These are phyloP conservation scores for Typhlichthys eigenmanni DNA, from an alignment of 2,797 vertebrate species.

Conservation along the genomic window DNA sequence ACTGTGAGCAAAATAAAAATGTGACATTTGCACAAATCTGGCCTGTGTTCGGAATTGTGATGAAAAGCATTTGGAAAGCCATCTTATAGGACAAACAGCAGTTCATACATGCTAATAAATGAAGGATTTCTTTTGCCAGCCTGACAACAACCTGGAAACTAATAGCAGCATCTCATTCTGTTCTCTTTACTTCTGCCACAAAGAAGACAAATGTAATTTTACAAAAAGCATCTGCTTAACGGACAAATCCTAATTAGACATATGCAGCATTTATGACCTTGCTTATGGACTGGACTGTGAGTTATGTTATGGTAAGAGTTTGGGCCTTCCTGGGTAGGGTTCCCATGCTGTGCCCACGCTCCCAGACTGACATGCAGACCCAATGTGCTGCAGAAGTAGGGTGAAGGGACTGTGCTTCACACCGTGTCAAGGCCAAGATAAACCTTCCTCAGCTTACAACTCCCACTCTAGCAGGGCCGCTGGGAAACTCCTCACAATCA, in stretches of 20 bases:
- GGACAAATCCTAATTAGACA: no score
- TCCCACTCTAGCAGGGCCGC: constrained; percentile 68
- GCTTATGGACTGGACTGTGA: constrained; percentile 23
- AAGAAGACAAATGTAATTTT: no score
- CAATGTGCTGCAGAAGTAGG: constrained; percentile 54
- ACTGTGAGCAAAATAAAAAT: constrained; percentile 66
- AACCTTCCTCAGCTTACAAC: constrained; percentile 70
- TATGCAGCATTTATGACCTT: no score
- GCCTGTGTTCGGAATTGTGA: constrained; percentile 77
- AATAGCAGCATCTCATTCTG: no score
- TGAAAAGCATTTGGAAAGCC: constrained; percentile 68
- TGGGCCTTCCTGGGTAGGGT: constrained; percentile 49
- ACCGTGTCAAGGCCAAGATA: constrained; percentile 80
- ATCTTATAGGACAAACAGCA: constrained; percentile 55
- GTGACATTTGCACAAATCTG: constrained; percentile 83
- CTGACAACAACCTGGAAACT: constrained; percentile 21
- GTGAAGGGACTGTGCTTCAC: constrained; percentile 58
- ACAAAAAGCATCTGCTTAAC: no score
- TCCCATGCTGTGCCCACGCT: constrained; percentile 54
- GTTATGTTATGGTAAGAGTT: constrained; percentile 35
- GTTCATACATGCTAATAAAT: constrained; percentile 69
- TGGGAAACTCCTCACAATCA: constrained; percentile 79
- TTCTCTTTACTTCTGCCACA: no score
- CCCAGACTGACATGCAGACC: constrained; percentile 63
- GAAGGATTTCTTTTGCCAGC: constrained; percentile 33